Percentiles rank a stretch among this genome's conserved stretches.
These are phyloP conservation scores for Polymixis lichenea DNA, from an alignment of 2,888 invertebrate species.

Conservation along the genomic window DNA sequence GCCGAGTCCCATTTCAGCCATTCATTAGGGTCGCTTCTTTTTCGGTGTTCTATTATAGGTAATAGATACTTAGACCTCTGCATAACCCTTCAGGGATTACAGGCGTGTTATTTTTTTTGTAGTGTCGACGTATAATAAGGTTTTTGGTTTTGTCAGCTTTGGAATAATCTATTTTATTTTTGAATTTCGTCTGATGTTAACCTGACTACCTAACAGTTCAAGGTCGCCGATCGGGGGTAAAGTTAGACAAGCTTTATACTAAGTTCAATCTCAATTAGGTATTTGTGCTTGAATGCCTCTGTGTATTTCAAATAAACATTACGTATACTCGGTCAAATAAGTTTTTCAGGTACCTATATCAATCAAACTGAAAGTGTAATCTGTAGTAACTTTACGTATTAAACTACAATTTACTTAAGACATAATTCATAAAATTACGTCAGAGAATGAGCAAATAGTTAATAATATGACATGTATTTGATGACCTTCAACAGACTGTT, in stretches of 20 bases:
- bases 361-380: neutral
- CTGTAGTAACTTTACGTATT: neutral
- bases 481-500: neutral
- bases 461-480: neutral
- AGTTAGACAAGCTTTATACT: neutral
- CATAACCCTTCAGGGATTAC: neutral
- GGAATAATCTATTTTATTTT: neutral
- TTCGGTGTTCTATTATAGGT: neutral
- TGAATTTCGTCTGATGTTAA: neutral
- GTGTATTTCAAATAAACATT: constrained; percentile 16
- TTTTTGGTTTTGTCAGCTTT: neutral
- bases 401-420: neutral
- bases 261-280: neutral
- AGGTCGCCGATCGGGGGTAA: neutral
- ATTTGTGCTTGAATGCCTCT: neutral
- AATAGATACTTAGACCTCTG: neutral
- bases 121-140: neutral
- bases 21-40: neutral
- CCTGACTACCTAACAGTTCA: neutral
- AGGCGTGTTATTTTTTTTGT: neutral
- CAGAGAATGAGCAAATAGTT: neutral
- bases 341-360: neutral
- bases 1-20: too few species aligned
- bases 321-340: neutral
- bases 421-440: neutral